Evolutionary conservation across 2,113 vertebrate species (phyloP), one percentile per base, ranked within the genome.

Genomic region (Saguinus midas): DNA sequence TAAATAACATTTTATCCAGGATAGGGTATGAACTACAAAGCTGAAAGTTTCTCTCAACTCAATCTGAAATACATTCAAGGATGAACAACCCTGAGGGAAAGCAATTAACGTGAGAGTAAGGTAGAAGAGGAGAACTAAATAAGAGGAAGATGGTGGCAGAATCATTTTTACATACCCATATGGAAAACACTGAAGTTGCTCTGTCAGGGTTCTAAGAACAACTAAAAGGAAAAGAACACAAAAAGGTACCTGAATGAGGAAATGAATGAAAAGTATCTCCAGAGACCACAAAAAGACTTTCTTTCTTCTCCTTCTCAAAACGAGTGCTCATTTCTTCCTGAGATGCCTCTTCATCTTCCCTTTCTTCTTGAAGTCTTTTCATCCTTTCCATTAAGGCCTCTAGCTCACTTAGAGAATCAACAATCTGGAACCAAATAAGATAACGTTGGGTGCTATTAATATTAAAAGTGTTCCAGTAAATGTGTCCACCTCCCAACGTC

Each of bases 341-440:
- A 87, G 99, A 98, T 4, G 99, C 98, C 87, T 99, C 98, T 45
- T 99, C 99, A 0, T 99, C 99, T 85, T 98, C 98, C 76, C 98
- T 98, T 83, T 99, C 99, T 97, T 99, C 99, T 68, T 99, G 99
- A 45, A 99, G 98, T 95, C 98, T 98, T 96, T 99, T 99, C 99
- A 99, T 99, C 93, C 99, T 99, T 90, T 99, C 99, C 99, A 99
- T 99, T 89, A 99, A 98, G 95, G 98, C 99, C 97, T 99, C 99
- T 81, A 99, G 97, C 97, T 99, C 99, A 93, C 99, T 99, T 83
- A 99, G 98, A 35, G 99, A 99, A 96, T 99, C 99, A 27, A 98
- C 97, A 87, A 98, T 99, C 99, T 99, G 97, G 55, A 94, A 75
- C 25, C 83, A 96, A 35, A 35, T 3, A 58, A 37, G 29, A 85